Percentiles rank a stretch among this genome's conserved stretches.
Conservation (phyloP, 2,113 vertebrate species). For the Pavo muticus region DNA sequence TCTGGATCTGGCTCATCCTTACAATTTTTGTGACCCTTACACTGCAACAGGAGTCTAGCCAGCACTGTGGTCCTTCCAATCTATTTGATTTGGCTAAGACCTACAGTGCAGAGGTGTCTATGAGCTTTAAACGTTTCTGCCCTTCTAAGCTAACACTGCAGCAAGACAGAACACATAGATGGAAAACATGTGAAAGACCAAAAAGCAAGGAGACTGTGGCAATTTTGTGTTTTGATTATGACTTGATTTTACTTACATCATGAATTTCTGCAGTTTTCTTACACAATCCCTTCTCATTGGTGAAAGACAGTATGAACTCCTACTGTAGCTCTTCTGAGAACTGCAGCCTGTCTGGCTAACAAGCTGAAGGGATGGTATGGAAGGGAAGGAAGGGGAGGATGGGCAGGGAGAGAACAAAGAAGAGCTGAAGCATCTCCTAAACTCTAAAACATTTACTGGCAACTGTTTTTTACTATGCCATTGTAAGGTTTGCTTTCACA, state of each 20-base stretch:
- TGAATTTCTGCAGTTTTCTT: not conserved
- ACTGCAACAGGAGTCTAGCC: not conserved
- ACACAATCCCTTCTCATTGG: not conserved
- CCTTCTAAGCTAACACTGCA: not conserved
- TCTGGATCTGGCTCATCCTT: not conserved
- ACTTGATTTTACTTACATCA: not conserved
- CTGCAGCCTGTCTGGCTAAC: not conserved
- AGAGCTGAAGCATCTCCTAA: not conserved
- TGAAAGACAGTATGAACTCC: not conserved
- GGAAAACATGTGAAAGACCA: not conserved
- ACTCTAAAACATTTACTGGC: not conserved
- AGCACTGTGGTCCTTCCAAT: not conserved
- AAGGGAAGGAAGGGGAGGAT: not conserved
- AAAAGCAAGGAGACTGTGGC: not conserved
- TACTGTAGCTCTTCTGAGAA: not conserved
- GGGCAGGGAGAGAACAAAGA: not conserved
- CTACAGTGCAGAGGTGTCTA: fast-evolving
- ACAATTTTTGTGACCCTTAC: not conserved
- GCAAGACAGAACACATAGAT: fast-evolving
- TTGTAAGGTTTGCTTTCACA: not conserved
- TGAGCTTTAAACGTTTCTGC: not conserved
- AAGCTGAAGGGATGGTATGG: not conserved
- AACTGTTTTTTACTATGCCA: not conserved
- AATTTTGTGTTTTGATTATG: not conserved
- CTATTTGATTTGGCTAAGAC: not conserved